phyloP scores from a whole-genome alignment of 1,140 invertebrate genomes.

The Drosophila seguyi region DNA sequence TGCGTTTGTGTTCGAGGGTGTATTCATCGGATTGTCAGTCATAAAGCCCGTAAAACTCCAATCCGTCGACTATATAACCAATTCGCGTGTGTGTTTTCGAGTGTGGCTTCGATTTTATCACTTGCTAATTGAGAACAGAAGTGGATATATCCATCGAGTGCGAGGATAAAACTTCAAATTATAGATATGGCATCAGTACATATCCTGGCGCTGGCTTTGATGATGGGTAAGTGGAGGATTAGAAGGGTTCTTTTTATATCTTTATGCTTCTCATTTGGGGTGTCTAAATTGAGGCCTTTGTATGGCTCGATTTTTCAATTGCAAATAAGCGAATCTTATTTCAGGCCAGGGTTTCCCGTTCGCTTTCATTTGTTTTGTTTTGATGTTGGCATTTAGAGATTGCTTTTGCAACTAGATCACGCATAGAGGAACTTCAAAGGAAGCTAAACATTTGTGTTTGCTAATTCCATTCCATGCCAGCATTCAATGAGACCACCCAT shows the following conservation, averaged over 20 bases:
- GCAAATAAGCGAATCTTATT: constrained; percentile 20
- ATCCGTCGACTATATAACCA: constrained; percentile 18
- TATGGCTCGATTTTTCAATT: neutral
- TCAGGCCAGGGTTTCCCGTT: constrained; percentile 8
- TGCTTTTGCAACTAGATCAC: constrained; percentile 28
- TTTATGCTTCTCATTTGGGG: neutral
- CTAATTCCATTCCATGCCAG: constrained; percentile 19
- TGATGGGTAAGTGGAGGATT: constrained; percentile 60
- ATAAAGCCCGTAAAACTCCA: constrained; percentile 32
- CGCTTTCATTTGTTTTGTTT: constrained; percentile 36
- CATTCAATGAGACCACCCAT: constrained; percentile 22
- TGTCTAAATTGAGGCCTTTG: constrained; percentile 10
- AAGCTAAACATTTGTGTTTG: constrained; percentile 33
- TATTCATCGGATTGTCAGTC: constrained; percentile 48
- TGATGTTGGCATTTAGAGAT: constrained; percentile 11
- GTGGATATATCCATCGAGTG: constrained; percentile 20
- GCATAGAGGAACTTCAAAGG: constrained; percentile 24
- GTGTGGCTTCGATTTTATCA: constrained; percentile 46
- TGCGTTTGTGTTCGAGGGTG: constrained; percentile 23
- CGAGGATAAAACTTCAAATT: constrained; percentile 25
- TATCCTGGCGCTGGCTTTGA: constrained; percentile 20
- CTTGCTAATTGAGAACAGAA: constrained; percentile 66
- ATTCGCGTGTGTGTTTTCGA: constrained; percentile 39
- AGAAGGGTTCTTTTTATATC: neutral
- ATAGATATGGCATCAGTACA: constrained; percentile 56